These are phyloP conservation scores for Orchesellides sinensis DNA, from an alignment of 2,888 invertebrate species.

Conservation along the genomic window DNA sequence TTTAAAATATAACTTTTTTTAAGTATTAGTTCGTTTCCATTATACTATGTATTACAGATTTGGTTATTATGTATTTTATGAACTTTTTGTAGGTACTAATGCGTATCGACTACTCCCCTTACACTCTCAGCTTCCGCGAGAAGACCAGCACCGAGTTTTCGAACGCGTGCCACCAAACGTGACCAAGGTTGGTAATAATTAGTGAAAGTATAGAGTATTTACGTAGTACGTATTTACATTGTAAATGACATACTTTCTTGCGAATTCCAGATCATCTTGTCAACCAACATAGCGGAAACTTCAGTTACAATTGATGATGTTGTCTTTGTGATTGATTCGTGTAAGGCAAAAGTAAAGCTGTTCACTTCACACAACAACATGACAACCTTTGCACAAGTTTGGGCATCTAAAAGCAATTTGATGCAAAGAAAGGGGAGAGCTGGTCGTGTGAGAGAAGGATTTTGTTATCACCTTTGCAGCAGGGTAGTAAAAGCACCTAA, in stretches of 20 bases:
- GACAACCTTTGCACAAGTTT: constrained; percentile 93
- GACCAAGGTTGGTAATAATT: constrained; percentile 83
- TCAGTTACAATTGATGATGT: constrained; percentile 99
- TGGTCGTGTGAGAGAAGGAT: constrained; percentile 95
- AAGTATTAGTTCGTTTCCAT: not conserved
- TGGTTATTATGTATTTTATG: not conserved
- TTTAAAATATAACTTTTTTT: not conserved
- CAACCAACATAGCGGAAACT: constrained; percentile 99
- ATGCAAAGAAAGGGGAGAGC: constrained; percentile 97
- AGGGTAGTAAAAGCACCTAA: constrained; percentile 70
- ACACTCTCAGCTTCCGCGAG: constrained; percentile 97
- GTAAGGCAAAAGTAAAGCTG: constrained; percentile 98
- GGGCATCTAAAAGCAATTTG: constrained; percentile 96
- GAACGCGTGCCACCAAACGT: constrained; percentile 89
- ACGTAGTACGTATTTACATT: not conserved
- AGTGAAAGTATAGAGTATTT: not conserved
- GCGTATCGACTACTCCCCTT: constrained; percentile 90
- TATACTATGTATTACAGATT: not conserved
- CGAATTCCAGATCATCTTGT: constrained; percentile 87
- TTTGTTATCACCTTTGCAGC: constrained; percentile 95
- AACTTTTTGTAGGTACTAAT: constrained; percentile 78
- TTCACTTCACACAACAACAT: constrained; percentile 99
- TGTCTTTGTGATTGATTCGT: constrained; percentile 97
- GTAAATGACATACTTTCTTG: not conserved
- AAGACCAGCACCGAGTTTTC: constrained; percentile 96